Conservation (phyloP, 2,797 vertebrate species). For the Dromococcyx pavoninus region DNA sequence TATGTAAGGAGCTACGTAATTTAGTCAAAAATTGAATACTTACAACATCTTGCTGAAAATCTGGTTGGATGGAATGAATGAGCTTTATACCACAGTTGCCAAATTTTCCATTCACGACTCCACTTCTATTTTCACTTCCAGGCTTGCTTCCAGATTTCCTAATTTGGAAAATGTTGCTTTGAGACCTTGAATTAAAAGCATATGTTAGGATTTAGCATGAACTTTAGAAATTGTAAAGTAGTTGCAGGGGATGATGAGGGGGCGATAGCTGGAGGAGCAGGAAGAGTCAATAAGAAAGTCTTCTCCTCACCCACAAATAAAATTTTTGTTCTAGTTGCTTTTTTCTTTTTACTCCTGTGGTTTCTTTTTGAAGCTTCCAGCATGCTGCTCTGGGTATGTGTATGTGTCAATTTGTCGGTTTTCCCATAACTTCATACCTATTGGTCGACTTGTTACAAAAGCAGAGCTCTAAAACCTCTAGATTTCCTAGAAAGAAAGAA, state of each 20-base stretch:
- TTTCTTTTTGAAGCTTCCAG: neutral
- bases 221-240: constrained; percentile 24
- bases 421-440: neutral
- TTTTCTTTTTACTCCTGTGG: neutral
- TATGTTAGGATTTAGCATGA: constrained; percentile 35
- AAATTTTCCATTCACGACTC: constrained; percentile 47
- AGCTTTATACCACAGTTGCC: constrained; percentile 17
- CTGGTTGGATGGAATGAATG: constrained; percentile 33
- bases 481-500: neutral
- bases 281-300: neutral
- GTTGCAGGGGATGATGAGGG: neutral
- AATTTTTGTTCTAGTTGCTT: neutral
- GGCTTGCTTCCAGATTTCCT: constrained; percentile 45
- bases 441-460: neutral
- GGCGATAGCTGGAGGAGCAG: neutral
- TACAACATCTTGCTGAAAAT: constrained; percentile 22
- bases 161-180: constrained; percentile 4
- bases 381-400: neutral
- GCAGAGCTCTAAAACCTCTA: neutral
- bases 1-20: neutral
- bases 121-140: constrained; percentile 4
- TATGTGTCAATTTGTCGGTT: neutral
- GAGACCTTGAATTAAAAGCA: constrained; percentile 14
- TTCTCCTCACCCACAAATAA: neutral
- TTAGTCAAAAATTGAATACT: neutral